Evolutionary conservation across 2,888 invertebrate species (phyloP).

Genomic region (Andrena praecox): DNA sequence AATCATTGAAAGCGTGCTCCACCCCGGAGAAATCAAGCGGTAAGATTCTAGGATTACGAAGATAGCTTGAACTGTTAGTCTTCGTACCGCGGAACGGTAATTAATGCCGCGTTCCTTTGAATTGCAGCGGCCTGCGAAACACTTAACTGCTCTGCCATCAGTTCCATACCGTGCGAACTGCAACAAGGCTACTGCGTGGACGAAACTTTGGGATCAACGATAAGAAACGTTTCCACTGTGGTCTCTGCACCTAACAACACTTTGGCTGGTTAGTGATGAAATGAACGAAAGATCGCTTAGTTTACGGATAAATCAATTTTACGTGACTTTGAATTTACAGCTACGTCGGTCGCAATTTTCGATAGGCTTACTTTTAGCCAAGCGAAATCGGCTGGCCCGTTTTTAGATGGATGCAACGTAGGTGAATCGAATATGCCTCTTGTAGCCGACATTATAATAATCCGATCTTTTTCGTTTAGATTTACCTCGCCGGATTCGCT

Average conservation of each 20-base stretch:
- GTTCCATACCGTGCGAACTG: conserved; percentile 81
- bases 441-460: background rate
- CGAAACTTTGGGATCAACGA: conserved; percentile 74
- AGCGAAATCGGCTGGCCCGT: conserved; percentile 91
- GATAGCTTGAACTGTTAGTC: background rate
- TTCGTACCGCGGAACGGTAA: background rate
- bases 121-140: conserved; percentile 73
- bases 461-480: conserved; percentile 82
- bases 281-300: background rate
- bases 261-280: conserved; percentile 44
- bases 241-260: conserved; percentile 5
- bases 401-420: conserved; percentile 96
- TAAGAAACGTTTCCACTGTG: conserved; percentile 50
- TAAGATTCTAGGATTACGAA: conserved; percentile 41
- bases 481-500: conserved; percentile 90
- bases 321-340: conserved; percentile 31
- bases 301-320: conserved; percentile 1
- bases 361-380: conserved; percentile 87
- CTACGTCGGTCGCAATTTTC: conserved; percentile 34
- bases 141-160: conserved; percentile 86
- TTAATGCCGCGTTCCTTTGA: conserved; percentile 18
- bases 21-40: conserved; percentile 88
- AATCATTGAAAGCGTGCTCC: conserved; percentile 88
- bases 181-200: conserved; percentile 71
- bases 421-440: conserved; percentile 76